Percentiles rank a stretch among this genome's conserved stretches.
These are phyloP conservation scores for Myopa testacea DNA, from an alignment of 2,888 invertebrate genomes.

Conservation along the genomic window DNA sequence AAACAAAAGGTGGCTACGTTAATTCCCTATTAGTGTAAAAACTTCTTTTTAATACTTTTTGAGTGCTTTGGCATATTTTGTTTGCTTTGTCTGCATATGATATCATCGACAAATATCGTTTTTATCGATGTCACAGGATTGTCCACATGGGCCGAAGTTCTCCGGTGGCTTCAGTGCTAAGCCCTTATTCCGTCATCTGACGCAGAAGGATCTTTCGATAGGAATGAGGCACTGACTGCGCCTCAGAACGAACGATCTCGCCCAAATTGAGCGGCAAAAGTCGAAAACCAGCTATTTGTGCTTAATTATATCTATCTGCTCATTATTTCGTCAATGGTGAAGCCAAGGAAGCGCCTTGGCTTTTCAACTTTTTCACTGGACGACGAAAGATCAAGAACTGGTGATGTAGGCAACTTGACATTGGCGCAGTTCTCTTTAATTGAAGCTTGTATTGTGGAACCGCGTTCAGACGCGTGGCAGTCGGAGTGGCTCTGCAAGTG, in stretches of 20 bases:
- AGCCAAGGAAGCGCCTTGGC: constrained; percentile 75
- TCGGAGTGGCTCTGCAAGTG: constrained; percentile 86
- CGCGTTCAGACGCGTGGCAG: constrained; percentile 46
- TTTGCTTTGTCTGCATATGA: constrained; percentile 13
- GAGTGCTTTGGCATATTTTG: constrained; percentile 58
- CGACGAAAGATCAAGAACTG: constrained; percentile 73
- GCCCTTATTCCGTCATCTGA: not conserved
- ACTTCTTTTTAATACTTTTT: constrained; percentile 46
- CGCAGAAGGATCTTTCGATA: not conserved
- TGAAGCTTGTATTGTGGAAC: constrained; percentile 30
- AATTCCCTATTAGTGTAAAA: not conserved
- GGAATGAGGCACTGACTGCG: not conserved
- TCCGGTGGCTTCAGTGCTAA: constrained; percentile 1
- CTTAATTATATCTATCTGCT: constrained; percentile 73
- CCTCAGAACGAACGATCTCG: constrained; percentile 10
- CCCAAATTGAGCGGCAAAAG: constrained; percentile 36
- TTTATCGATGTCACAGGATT: not conserved
- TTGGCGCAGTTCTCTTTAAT: not conserved
- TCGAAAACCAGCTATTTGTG: constrained; percentile 41
- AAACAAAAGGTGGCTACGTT: not conserved
- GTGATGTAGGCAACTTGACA: constrained; percentile 46
- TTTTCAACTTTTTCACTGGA: constrained; percentile 62
- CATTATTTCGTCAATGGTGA: constrained; percentile 91
- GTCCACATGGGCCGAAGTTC: not conserved
- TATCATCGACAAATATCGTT: not conserved